Conservation (phyloP, 1,140 invertebrate genomes). For the Hycleus phaleratus region DNA sequence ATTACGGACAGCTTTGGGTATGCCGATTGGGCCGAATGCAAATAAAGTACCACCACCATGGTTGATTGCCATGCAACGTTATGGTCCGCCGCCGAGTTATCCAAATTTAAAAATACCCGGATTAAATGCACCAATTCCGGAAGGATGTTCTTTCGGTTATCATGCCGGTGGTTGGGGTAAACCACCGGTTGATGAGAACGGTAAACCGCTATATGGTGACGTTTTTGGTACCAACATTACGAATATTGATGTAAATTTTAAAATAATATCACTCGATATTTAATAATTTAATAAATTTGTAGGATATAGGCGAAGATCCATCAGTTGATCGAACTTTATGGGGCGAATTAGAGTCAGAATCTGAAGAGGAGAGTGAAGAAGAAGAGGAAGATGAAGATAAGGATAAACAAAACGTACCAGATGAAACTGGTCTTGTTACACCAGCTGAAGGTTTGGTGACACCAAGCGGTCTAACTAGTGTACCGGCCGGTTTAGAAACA, state of each 20-base stretch:
- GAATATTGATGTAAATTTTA: slow-evolving; percentile 52
- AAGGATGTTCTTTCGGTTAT: slow-evolving; percentile 96
- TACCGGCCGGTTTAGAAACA: slow-evolving; percentile 93
- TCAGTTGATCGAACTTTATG: slow-evolving; percentile 88
- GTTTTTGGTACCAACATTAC: slow-evolving; percentile 79
- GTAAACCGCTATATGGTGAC: slow-evolving; percentile 96
- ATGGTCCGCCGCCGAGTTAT: slow-evolving; percentile 98
- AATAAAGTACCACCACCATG: slow-evolving; percentile 94
- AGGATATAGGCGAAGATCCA: slow-evolving; percentile 72
- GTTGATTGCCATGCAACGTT: slow-evolving; percentile 99
- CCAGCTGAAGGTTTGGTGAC: slow-evolving; percentile 86
- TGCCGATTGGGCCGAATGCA: slow-evolving; percentile 91
- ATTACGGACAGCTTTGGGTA: slow-evolving; percentile 90
- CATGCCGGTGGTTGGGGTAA: slow-evolving; percentile 99
- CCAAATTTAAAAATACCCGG: slow-evolving; percentile 96
- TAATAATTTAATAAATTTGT: slow-evolving; percentile 17
- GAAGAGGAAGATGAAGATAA: slow-evolving; percentile 77
- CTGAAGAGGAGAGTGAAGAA: slow-evolving; percentile 84
- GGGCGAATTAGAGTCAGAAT: slow-evolving; percentile 97
- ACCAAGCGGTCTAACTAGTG: slow-evolving; percentile 89
- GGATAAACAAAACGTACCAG: slow-evolving; percentile 40
- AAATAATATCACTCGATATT: background rate
- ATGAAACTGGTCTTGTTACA: slow-evolving; percentile 65
- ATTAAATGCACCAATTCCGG: slow-evolving; percentile 89
- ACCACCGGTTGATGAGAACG: slow-evolving; percentile 98